Evolutionary conservation across 2,113 vertebrate genomes (phyloP), one percentile per base, ranked within the genome.

Genomic region (Rutilus rutilus): DNA sequence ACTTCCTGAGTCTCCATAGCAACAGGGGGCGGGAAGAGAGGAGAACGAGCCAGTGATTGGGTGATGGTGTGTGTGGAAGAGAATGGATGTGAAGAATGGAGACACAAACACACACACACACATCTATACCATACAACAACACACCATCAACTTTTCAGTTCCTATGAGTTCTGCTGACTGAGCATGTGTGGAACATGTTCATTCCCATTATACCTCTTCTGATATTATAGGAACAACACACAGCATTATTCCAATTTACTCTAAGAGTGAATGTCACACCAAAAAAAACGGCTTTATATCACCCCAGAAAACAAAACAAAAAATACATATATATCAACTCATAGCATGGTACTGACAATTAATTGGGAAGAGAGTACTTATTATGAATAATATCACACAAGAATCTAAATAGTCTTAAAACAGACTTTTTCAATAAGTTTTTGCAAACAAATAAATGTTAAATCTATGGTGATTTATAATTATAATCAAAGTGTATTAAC

Each of bases 1-100:
- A 83, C 83, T 87, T 89, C 79, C 83, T 59, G 79, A 87, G 88
- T 89, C 83, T 87, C 88, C 86, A 89, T 89, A 87, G 88, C 88
- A 89, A 89, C 88, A 89, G 65, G 78, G 86, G 88, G 86, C 52
- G 88, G 88, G 82, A 15, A 76, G 30, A 87, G 21, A 73, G 78
- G 45, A 47, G n/a, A 39, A 12, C 27, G 17, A 84, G 42, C 33
- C 25, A 6, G 65, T 33, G 64, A 86, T 86, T 89, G 86, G 88
- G 54, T 59, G 69, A 69, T 52, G 25, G 39, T 25, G 67, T 65
- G 74, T 30, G 62, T 78, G 62, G 42, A 75, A 79, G n/a, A 59
- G 67, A 86, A 39, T 75, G 85, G 57, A 67, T 84, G 64, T 81
- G 69, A 84, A 85, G 79, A 62, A 85, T n/a, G 67, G 25, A 62